Evolutionary conservation across 2,888 invertebrate genomes (phyloP).

Genomic region (Prenolepis imparis): DNA sequence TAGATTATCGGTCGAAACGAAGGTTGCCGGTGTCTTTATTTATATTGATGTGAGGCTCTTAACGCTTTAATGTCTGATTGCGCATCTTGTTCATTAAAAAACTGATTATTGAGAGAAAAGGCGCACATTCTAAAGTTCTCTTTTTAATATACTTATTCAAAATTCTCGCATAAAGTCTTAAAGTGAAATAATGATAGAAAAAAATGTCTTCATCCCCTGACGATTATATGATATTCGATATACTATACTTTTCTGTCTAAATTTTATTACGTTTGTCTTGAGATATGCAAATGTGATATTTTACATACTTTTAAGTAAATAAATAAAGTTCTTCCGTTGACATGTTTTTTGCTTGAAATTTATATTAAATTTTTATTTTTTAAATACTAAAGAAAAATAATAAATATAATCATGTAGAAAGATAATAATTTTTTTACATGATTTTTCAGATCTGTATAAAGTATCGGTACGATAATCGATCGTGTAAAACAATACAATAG

Average conservation of each 20-base stretch:
- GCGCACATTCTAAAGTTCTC: neutral
- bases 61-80: conserved; percentile 20
- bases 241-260: neutral
- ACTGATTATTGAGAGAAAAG: neutral
- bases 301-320: neutral
- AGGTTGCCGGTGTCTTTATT: conserved; percentile 48
- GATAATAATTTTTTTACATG: neutral
- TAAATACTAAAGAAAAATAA: neutral
- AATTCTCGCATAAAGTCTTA: too few relatives aligned
- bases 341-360: neutral
- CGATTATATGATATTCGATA: neutral
- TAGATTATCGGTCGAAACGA: conserved; percentile 61
- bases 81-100: neutral
- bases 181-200: neutral
- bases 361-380: neutral
- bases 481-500: neutral
- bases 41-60: conserved; percentile 20
- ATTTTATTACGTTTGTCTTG: neutral
- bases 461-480: neutral
- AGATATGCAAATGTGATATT: neutral
- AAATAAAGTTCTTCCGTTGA: neutral
- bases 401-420: neutral
- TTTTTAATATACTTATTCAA: neutral
- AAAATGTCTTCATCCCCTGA: neutral
- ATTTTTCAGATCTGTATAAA: neutral